phyloP scores from a whole-genome alignment of 2,797 vertebrate species.

The Mallotus villosus region DNA sequence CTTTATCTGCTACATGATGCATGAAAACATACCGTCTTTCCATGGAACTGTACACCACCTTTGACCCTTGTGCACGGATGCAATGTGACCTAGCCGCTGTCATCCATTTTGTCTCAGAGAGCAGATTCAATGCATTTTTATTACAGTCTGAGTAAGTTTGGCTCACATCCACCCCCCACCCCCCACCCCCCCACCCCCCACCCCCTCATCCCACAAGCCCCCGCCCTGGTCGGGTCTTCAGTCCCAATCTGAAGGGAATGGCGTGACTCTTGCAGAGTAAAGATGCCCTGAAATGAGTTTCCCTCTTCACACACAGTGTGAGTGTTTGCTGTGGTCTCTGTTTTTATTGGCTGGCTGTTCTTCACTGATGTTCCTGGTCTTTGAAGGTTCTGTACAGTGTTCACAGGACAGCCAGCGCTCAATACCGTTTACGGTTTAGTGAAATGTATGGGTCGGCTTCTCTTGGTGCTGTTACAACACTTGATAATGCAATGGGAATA shows the following conservation, averaged over 20 bases:
- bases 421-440: no score
- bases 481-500: no score
- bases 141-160: constrained; percentile 75
- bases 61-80: constrained; percentile 85
- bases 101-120: constrained; percentile 87
- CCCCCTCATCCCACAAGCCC: constrained; percentile 23
- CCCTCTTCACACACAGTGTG: constrained; percentile 66
- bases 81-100: constrained; percentile 95
- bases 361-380: no score
- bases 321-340: constrained; percentile 48
- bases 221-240: not conserved
- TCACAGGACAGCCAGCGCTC: no score
- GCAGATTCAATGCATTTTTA: constrained; percentile 99
- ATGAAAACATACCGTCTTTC: constrained; percentile 93
- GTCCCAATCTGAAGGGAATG: constrained; percentile 77
- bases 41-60: constrained; percentile 87
- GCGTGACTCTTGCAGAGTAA: constrained; percentile 87
- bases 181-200: constrained; percentile 5
- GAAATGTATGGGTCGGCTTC: constrained; percentile 36
- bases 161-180: constrained; percentile 34
- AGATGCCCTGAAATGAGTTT: constrained; percentile 82
- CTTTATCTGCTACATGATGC: constrained; percentile 97
- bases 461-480: no score
- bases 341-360: not conserved
- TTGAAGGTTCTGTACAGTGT: no score